phyloP scores from a whole-genome alignment of 2,113 vertebrate species.

The Mormyrus lacerda region DNA sequence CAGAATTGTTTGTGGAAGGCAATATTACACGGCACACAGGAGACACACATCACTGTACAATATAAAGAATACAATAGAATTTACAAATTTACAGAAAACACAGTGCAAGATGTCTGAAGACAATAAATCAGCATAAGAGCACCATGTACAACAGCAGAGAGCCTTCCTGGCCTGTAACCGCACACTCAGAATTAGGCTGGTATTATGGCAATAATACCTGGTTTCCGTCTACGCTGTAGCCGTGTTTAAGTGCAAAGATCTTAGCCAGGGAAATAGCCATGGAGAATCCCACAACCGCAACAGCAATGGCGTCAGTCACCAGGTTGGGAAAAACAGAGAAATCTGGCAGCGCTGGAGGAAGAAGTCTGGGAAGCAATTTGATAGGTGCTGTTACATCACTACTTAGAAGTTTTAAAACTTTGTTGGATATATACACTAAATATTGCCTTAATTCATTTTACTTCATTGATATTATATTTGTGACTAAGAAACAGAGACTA shows the following conservation, averaged over 20 bases:
- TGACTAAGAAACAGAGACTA: background rate
- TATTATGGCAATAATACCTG: conserved; percentile 64
- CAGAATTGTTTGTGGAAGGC: background rate
- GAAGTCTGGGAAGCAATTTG: conserved; percentile 62
- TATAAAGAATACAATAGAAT: background rate
- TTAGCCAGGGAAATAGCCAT: conserved; percentile 92
- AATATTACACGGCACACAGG: background rate
- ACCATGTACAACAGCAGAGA: background rate
- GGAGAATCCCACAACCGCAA: conserved; percentile 91
- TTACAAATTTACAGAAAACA: background rate
- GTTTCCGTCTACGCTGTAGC: conserved; percentile 86
- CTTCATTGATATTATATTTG: background rate
- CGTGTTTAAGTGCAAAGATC: conserved; percentile 87
- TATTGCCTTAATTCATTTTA: background rate
- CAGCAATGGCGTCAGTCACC: conserved; percentile 76
- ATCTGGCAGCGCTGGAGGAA: conserved; percentile 67
- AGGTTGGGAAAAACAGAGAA: conserved; percentile 68
- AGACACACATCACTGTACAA: background rate
- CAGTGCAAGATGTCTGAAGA: background rate
- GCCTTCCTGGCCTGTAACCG: background rate
- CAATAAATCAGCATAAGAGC: background rate
- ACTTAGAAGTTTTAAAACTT: no score
- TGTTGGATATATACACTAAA: background rate
- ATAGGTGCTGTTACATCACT: background rate
- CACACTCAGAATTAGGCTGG: background rate